Base-by-base conservation (phyloP, 2,888 invertebrate genomes). In the Eupithecia subumbrata region DNA sequence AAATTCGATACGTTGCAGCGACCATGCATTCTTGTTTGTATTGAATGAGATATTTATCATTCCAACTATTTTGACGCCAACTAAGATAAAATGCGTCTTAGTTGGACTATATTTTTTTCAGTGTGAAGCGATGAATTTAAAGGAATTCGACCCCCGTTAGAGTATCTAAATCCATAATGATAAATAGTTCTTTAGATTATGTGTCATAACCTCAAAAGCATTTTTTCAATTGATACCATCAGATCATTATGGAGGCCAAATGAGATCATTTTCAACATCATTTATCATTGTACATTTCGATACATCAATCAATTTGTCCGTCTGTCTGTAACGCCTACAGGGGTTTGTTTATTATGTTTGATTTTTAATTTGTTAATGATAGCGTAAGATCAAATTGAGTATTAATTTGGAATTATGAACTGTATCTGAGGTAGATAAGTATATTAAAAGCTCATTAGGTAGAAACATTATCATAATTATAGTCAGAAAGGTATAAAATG, bases 271-370 rank as follows among this genome's bases (percentile, higher is more conserved):
- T 81, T 71, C 66, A 69, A 14, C 72, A 84, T 85, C 88, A 92
- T 91, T 83, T 79, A 92, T 91, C 91, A 90, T 82, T 76, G 78
- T 79, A 79, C 77, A 76, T 88, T 56, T 90, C 91, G 88, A 92
- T 91, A 91, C 89, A 92, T 92, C 92, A 91, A 93, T 93, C 93
- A 91, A 89, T 89, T 86, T 81, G 82, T 83, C 76, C 82, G 84
- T 86, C 78, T 80, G 81, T 82, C 83, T 75, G 83, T 83, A 81
- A 85, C 87, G 86, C 88, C 88, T 82, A 88, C 87, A 70, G 73
- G 73, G 77, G 75, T 82, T 84, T 80, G 75, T 79, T 60, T 78
- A 67, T 72, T 56, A 77, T 73, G 76, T 77, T 79, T 75, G 64
- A 73, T 75, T 71, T 72, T 78, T 71, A 75, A 79, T 79, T 76